Evolutionary conservation across 2,888 invertebrate genomes (phyloP), one percentile per base, ranked within the genome.

Genomic region (Pammene aurita): DNA sequence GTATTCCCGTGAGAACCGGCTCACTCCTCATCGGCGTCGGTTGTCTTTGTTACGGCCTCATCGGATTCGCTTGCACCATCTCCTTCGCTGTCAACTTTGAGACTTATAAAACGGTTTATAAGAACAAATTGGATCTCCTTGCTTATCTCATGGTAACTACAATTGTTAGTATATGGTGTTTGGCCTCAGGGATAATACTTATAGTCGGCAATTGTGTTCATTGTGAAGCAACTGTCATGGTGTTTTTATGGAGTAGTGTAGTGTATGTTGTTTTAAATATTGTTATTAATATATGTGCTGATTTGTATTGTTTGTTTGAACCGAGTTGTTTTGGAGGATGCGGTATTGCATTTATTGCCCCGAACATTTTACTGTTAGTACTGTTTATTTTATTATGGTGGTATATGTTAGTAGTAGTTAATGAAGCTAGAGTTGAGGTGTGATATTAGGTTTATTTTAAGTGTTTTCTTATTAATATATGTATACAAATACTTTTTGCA

Each of bases 91-190:
- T 16, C 13, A 41, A 67, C 13, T 57, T 42, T 42, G 9, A 44
- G 7, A 0, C n/a, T 5, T 67, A 62, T 48, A 56, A 57, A 14
- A 16, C 41, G 0, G 42, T 50, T 2, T 67, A 67, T 56, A 46
- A 50, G 10, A 35, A 57, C 50, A 63, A 63, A 42, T 7, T 56
- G 1, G 67, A 67, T 11, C 48, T 63, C 6, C 50, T 67, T n/a
- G 2, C 13, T 7, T 67, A 67, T 42, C 11, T 62, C 34, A 63
- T 50, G 48, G 4, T 11, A 0, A n/a, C 35, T 5, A 50, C 11
- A 41, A n/a, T 10, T n/a, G 50, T 11, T 1, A 50, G 10, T 4
- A 16, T 62, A 5, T 5, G 42, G 5, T 63, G 50, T 6, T n/a
- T 57, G 0, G 11, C 44, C 0, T 14, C 62, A 1, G 26, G 67